phyloP scores from a whole-genome alignment of 2,113 vertebrate genomes.

The Poecile atricapillus region DNA sequence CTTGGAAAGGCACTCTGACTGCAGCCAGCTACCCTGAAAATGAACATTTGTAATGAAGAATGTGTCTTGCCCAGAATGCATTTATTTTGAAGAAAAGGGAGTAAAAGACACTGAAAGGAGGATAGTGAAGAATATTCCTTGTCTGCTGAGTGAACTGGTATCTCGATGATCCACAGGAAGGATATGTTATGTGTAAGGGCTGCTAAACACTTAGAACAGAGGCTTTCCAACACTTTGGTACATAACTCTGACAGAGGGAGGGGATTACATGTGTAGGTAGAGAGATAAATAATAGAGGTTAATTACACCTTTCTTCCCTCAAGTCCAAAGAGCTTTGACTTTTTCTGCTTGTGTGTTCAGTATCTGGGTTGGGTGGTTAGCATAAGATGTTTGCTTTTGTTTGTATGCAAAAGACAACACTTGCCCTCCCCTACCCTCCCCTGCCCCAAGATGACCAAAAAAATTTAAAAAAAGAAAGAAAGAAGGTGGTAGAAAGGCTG shows the following conservation, averaged over 20 bases:
- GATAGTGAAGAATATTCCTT: not conserved
- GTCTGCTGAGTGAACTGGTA: not conserved
- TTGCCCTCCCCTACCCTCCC: not conserved
- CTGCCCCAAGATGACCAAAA: not conserved
- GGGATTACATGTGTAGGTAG: not conserved
- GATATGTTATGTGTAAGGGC: not conserved
- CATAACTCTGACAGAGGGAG: not conserved
- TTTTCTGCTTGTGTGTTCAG: slow-evolving; percentile 10
- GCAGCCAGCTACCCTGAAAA: not conserved
- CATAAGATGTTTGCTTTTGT: slow-evolving; percentile 52
- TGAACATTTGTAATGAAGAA: not conserved
- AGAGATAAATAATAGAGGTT: slow-evolving; percentile 27
- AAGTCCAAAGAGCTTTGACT: not conserved
- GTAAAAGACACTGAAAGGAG: not conserved
- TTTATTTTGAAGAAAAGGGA: not conserved
- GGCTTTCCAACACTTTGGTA: not conserved
- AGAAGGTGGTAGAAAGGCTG: not conserved
- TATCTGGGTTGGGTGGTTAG: slow-evolving; percentile 47
- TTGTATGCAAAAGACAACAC: not conserved
- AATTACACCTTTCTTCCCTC: not conserved
- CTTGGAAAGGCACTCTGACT: not conserved
- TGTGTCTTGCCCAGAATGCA: not conserved
- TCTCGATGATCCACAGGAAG: not conserved
- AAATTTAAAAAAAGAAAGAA: too few species aligned
- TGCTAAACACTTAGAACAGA: not conserved